Percentiles rank a stretch among this genome's conserved stretches.
phyloP scores from a whole-genome alignment of 2,888 invertebrate genomes.

The Germaria angustata region DNA sequence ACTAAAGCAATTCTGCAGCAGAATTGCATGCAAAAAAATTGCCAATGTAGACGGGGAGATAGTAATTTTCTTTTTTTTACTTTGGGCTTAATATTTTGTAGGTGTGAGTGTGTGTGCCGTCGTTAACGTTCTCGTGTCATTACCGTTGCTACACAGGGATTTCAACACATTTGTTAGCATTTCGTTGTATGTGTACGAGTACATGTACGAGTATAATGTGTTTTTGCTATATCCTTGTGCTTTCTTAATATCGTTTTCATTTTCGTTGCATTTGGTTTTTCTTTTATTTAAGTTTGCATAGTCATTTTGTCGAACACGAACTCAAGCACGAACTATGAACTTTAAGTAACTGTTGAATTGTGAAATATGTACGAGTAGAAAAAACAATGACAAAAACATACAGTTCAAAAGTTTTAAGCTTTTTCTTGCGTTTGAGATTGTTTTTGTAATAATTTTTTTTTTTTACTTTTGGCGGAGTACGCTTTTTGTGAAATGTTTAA shows the following conservation, averaged over 20 bases:
- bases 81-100: slow-evolving; percentile 14
- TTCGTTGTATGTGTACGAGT: background rate
- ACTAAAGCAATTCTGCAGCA: too few species aligned
- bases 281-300: slow-evolving; percentile 41
- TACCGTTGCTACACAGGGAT: slow-evolving; percentile 57
- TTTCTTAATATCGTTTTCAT: slow-evolving; percentile 49
- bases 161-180: slow-evolving; percentile 51
- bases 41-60: too few species aligned
- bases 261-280: slow-evolving; percentile 6
- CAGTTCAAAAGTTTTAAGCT: slow-evolving; percentile 5
- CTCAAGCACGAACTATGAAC: slow-evolving; percentile 66
- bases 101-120: too few species aligned
- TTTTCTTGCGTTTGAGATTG: background rate
- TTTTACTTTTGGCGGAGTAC: background rate
- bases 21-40: too few species aligned
- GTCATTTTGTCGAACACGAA: slow-evolving; percentile 63
- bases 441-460: background rate
- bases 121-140: slow-evolving; percentile 59
- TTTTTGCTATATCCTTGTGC: background rate
- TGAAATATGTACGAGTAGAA: slow-evolving; percentile 2
- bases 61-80: slow-evolving; percentile 3
- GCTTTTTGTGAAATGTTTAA: slow-evolving; percentile 15
- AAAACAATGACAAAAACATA: background rate
- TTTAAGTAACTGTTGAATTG: slow-evolving; percentile 63
- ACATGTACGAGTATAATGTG: too few species aligned